Conservation (phyloP, 1,140 invertebrate genomes). For the Cydia amplana region DNA sequence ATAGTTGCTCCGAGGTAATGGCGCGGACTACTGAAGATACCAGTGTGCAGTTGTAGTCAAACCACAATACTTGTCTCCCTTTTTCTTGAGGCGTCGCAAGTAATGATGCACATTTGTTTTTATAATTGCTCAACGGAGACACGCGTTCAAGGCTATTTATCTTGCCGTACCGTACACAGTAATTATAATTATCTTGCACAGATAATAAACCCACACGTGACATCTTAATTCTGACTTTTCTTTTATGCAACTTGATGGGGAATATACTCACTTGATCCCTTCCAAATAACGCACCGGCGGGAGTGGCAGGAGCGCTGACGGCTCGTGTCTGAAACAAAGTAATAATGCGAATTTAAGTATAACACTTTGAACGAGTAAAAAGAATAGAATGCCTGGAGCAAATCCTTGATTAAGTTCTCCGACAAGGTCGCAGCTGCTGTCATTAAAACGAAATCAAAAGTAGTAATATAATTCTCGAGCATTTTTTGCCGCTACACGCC, state of each 20-base stretch:
- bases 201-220: background rate
- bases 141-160: conserved; percentile 14
- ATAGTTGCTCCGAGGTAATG: conserved; percentile 8
- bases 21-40: conserved; percentile 6
- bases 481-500: conserved; percentile 43
- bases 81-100: conserved; percentile 7
- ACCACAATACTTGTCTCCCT: conserved; percentile 17
- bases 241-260: background rate
- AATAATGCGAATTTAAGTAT: conserved; percentile 31
- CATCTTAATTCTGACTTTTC: background rate
- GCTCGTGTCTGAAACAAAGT: conserved; percentile 73
- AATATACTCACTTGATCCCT: conserved; percentile 61
- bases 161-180: background rate
- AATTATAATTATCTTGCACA: conserved; percentile 15
- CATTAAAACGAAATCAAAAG: conserved; percentile 60
- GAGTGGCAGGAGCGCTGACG: conserved; percentile 76
- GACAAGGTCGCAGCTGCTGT: conserved; percentile 42
- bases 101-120: conserved; percentile 22
- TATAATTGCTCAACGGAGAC: conserved; percentile 1
- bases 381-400: background rate
- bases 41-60: background rate
- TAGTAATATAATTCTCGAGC: conserved; percentile 50
- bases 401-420: conserved; percentile 36
- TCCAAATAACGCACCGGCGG: conserved; percentile 56
- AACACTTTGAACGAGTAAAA: background rate